Evolutionary conservation across 1,140 invertebrate species (phyloP), one percentile per base, ranked within the genome.

Genomic region (Orius insidiosus): DNA sequence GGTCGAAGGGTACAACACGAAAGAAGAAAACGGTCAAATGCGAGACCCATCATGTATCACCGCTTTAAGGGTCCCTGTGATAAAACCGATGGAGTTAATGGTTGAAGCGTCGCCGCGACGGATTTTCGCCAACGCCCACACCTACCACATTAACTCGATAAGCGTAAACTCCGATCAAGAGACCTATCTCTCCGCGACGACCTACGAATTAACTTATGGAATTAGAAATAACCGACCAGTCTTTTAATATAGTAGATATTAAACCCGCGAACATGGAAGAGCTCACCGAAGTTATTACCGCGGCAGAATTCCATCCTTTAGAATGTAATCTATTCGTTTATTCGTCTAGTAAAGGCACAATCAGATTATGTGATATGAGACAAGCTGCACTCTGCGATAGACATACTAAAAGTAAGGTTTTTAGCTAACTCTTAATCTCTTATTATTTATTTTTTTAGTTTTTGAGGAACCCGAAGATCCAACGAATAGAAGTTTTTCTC

Each of bases 261-360:
- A 99, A 99, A 64, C 96, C 96, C 55, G 86, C 88, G 43, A 98
- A 98, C 62, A 99, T 99, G 95, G 96, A 99, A 67, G 96, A 99
- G 67, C 68, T 99, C 49, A 98, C 94, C 4, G 96, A 99, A 71
- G 78, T 79, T 13, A 98, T 98, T 60, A 98, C 95, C 15, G 89
- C 90, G 24, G 90, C 95, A 19, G 94, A 98, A 69, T 99, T 98
- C 69, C 96, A 99, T 72, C 96, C 96, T 45, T 78, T 79, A 56
- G 89, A 98, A 67, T 98, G 95, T 70, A 95, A 97, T 74, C 74
- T 93, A 59, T 94, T 99, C 74, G 94, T 97, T 52, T 99, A 99
- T 73, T 96, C 88, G 70, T 97, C 92, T 71, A 98, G 92, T 71
- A 98, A 98, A 72, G 96, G 93, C 60, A 92, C 88, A 48, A 94